Evolutionary conservation across 1,140 invertebrate species (phyloP).

Genomic region (Trigoniulus corallinus): DNA sequence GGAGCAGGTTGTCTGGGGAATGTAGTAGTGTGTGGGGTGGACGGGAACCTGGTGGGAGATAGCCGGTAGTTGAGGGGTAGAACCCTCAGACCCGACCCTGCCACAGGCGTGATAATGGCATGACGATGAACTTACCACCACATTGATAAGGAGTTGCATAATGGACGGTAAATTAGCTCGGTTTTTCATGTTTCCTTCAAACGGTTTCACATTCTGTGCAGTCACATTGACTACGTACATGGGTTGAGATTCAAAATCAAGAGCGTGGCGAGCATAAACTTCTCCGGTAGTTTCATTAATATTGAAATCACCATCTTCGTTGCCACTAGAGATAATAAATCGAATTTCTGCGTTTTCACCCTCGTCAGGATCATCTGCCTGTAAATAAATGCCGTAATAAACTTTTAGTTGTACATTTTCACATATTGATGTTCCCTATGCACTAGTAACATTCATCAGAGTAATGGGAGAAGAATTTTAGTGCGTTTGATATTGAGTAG

Average conservation of each 20-base stretch:
- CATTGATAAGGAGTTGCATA: slow-evolving; percentile 45
- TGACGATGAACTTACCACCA: slow-evolving; percentile 30
- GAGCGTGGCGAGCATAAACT: slow-evolving; percentile 15
- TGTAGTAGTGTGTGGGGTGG: too few species aligned
- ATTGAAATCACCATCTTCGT: slow-evolving; percentile 24
- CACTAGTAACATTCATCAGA: too few species aligned
- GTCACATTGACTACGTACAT: slow-evolving; percentile 18
- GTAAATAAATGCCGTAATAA: neutral
- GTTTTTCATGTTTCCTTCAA: slow-evolving; percentile 15
- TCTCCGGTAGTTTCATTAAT: slow-evolving; percentile 25
- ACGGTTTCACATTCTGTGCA: slow-evolving; percentile 16
- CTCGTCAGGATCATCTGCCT: slow-evolving; percentile 26
- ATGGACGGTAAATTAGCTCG: neutral
- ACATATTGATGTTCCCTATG: neutral
- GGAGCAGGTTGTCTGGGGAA: too few species aligned
- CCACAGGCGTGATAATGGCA: neutral
- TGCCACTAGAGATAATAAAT: slow-evolving; percentile 28
- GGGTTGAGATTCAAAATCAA: slow-evolving; percentile 17
- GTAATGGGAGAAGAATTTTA: too few species aligned
- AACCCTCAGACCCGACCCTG: too few species aligned
- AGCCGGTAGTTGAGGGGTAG: too few species aligned
- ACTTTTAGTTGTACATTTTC: neutral
- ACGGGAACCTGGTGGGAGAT: too few species aligned
- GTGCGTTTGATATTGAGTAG: too few species aligned
- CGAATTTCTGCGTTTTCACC: slow-evolving; percentile 25